phyloP scores from a whole-genome alignment of 2,888 invertebrate species.

The Scaptomyza cyrtandrae region DNA sequence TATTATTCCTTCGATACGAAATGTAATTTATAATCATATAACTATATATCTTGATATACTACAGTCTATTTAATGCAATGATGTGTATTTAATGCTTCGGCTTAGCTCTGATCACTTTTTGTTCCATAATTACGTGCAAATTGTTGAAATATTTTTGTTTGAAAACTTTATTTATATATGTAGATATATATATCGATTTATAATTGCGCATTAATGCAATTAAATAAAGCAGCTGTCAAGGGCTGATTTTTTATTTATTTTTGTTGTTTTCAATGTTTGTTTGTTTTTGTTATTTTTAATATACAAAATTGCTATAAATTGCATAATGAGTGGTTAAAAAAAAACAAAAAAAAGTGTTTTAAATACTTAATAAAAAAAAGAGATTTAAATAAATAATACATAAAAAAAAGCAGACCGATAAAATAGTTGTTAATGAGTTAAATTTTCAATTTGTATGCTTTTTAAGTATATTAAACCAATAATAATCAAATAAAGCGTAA shows the following conservation, averaged over 20 bases:
- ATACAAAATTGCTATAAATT: background rate
- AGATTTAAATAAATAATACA: background rate
- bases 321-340: background rate
- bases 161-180: background rate
- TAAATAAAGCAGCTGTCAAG: conserved; percentile 36
- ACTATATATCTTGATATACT: too few species aligned
- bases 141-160: conserved; percentile 1
- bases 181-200: conserved; percentile 1
- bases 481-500: conserved; percentile 7
- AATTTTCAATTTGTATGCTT: conserved; percentile 9
- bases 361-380: background rate
- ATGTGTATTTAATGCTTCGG: background rate
- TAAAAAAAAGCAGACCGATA: background rate
- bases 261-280: background rate
- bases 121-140: background rate
- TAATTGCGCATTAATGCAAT: conserved; percentile 14
- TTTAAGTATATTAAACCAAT: conserved; percentile 24
- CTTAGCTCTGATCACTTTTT: background rate
- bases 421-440: conserved; percentile 15
- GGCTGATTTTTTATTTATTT: background rate
- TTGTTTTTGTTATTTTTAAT: background rate
- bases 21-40: conserved; percentile 11
- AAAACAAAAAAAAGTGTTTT: background rate
- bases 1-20: background rate
- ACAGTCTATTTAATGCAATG: too few species aligned